Evolutionary conservation across 2,888 invertebrate species (phyloP).

Genomic region (Leptinotarsa rubiginosa): DNA sequence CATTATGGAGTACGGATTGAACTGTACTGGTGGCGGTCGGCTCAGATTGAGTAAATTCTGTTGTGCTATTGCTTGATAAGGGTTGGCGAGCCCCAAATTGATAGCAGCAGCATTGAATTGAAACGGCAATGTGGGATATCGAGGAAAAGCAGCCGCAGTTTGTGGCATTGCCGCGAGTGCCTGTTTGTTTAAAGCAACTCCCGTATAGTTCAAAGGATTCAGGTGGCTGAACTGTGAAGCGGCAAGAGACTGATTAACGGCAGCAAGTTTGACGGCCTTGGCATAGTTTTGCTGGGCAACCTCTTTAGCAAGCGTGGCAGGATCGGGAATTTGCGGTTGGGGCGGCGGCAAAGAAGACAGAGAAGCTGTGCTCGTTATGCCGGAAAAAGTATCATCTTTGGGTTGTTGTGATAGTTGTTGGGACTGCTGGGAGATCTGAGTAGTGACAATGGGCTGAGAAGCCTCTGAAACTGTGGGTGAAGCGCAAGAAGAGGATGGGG

Average conservation of each 20-base stretch:
- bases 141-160: conserved; percentile 56
- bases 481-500: conserved; percentile 57
- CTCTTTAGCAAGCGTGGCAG: conserved; percentile 80
- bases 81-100: conserved; percentile 58
- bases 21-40: conserved; percentile 61
- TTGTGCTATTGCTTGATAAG: conserved; percentile 63
- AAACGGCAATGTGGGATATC: conserved; percentile 60
- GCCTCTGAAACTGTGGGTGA: conserved; percentile 60
- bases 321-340: conserved; percentile 67
- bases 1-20: conserved; percentile 68
- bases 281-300: conserved; percentile 87
- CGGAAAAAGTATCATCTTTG: conserved; percentile 58
- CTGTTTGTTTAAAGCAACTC: conserved; percentile 77
- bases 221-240: conserved; percentile 62
- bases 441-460: conserved; percentile 59
- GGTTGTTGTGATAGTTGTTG: conserved; percentile 51
- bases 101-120: conserved; percentile 58
- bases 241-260: conserved; percentile 58
- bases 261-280: conserved; percentile 77
- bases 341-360: conserved; percentile 40
- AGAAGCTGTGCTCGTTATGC: conserved; percentile 45
- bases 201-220: conserved; percentile 76
- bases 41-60: conserved; percentile 59
- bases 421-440: conserved; percentile 43
- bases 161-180: conserved; percentile 65